Evolutionary conservation across 2,113 vertebrate species (phyloP).

Genomic region (Leucosticte australis): DNA sequence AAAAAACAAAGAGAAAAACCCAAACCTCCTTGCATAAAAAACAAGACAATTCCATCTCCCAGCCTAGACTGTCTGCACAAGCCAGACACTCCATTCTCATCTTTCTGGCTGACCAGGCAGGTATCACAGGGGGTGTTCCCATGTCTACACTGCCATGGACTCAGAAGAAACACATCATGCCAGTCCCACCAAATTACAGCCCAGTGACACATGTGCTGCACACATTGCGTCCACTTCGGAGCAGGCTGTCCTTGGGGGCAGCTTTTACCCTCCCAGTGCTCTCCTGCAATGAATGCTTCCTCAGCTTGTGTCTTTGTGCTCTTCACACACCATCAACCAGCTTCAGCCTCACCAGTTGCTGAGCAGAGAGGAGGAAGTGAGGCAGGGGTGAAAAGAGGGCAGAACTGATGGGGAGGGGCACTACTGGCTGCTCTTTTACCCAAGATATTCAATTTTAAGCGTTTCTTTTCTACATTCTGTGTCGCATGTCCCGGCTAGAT

Average conservation of each 20-base stretch:
- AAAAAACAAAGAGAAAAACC: not conserved
- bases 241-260: not conserved
- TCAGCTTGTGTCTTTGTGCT: not conserved
- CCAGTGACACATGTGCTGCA: not conserved
- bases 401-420: not conserved
- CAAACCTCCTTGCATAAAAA: not conserved
- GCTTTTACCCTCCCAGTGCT: not conserved
- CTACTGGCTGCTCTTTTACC: not conserved
- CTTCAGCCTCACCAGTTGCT: not conserved
- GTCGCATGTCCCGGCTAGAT: too few species aligned
- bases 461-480: not conserved
- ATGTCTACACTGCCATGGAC: not conserved
- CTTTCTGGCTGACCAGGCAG: conserved; percentile 1
- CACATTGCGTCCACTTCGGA: not conserved
- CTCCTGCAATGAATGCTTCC: not conserved
- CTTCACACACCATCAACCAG: not conserved
- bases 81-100: not conserved
- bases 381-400: not conserved
- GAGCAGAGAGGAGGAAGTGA: not conserved
- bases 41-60: not conserved
- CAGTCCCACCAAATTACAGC: not conserved
- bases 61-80: not conserved
- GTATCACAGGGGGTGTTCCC: not conserved
- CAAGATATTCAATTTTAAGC: not conserved
- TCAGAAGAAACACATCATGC: conserved; percentile 17